Percentiles rank a stretch among this genome's conserved stretches.
These are phyloP conservation scores for Oxytorus armatus DNA, from an alignment of 2,888 invertebrate genomes.

Conservation along the genomic window DNA sequence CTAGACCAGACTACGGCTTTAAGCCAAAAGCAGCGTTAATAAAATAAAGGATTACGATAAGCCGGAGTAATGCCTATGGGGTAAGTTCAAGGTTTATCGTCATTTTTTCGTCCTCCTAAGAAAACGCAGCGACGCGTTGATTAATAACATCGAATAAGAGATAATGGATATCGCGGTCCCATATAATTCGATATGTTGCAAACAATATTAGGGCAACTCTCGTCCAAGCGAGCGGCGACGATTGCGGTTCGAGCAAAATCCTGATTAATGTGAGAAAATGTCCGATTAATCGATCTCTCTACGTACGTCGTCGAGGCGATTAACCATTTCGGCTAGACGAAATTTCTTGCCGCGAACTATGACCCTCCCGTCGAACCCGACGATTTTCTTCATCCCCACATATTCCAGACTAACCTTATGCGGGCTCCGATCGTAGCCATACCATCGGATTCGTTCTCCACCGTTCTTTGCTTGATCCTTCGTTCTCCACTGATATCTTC, in stretches of 20 bases:
- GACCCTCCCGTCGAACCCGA: slow-evolving; percentile 49
- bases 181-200: slow-evolving; percentile 61
- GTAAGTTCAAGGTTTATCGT: background rate
- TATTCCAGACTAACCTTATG: slow-evolving; percentile 18
- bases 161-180: slow-evolving; percentile 55
- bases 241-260: slow-evolving; percentile 59
- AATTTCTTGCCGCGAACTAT: slow-evolving; percentile 59
- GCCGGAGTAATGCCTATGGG: background rate
- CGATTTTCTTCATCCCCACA: slow-evolving; percentile 51
- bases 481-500: slow-evolving; percentile 12
- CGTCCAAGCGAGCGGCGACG: slow-evolving; percentile 39
- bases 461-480: slow-evolving; percentile 15
- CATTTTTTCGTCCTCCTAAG: slow-evolving; percentile 6
- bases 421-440: slow-evolving; percentile 1
- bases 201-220: slow-evolving; percentile 51
- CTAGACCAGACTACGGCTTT: slow-evolving; percentile 12
- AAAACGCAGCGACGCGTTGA: slow-evolving; percentile 25
- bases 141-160: slow-evolving; percentile 24
- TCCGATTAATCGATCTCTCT: slow-evolving; percentile 60
- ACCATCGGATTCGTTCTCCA: slow-evolving; percentile 10
- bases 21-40: background rate
- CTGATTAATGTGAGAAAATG: slow-evolving; percentile 66
- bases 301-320: slow-evolving; percentile 40
- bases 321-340: slow-evolving; percentile 23
- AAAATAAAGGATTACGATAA: background rate